Percentiles rank a stretch among this genome's conserved stretches.
Conservation (phyloP, 2,797 vertebrate genomes). For the Falco rusticolus region DNA sequence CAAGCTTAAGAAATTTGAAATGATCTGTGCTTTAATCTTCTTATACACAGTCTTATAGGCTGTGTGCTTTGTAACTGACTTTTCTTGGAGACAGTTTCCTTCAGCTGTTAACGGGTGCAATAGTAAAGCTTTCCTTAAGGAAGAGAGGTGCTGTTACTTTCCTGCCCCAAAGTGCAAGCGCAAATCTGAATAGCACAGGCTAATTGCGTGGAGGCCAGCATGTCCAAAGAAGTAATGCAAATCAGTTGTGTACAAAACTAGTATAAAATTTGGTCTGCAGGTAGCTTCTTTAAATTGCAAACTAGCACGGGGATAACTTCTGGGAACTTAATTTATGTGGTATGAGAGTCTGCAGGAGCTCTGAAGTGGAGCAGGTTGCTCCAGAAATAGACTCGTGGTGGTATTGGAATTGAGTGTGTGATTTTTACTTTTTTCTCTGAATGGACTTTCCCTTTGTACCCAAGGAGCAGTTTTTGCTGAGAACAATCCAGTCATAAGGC, state of each 20-base stretch:
- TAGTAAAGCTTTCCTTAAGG: background rate
- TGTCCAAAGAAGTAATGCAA: background rate
- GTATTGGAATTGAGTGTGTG: background rate
- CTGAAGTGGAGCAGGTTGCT: background rate
- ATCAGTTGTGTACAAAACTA: background rate
- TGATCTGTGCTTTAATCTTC: background rate
- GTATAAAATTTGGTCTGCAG: background rate
- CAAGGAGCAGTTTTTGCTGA: background rate
- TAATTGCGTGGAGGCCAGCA: background rate
- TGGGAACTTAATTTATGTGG: background rate
- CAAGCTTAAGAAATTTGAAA: conserved; percentile 5
- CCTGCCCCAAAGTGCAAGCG: background rate
- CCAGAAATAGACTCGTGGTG: background rate
- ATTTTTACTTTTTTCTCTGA: background rate
- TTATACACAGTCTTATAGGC: background rate
- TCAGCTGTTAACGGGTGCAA: background rate
- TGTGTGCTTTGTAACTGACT: background rate
- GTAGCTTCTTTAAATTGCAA: background rate
- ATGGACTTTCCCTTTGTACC: background rate
- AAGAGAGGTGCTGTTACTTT: background rate
- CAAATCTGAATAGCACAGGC: background rate
- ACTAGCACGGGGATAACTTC: background rate
- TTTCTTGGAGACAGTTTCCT: background rate
- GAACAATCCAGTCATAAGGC: background rate
- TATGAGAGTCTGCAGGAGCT: background rate